Evolutionary conservation across 1,140 invertebrate genomes (phyloP).

Genomic region (Chymomyza costata): DNA sequence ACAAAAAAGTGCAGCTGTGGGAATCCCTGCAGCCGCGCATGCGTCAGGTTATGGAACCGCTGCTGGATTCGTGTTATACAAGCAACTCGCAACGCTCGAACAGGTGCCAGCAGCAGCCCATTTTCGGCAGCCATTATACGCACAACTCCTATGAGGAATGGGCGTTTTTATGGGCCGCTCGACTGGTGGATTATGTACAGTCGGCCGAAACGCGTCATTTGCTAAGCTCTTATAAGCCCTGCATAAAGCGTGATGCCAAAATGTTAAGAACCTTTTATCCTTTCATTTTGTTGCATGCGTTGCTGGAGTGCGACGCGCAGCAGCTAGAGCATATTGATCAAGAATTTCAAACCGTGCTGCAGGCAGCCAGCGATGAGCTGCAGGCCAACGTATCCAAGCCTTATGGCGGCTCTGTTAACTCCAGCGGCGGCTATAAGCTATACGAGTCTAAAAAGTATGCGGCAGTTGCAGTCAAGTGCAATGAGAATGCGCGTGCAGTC

Average conservation of each 20-base stretch:
- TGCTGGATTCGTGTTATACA: slow-evolving; percentile 82
- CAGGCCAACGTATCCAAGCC: slow-evolving; percentile 3
- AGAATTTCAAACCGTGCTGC: slow-evolving; percentile 76
- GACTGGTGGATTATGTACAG: slow-evolving; percentile 78
- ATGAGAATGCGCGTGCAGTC: not conserved
- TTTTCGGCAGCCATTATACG: slow-evolving; percentile 79
- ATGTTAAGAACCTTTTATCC: slow-evolving; percentile 84
- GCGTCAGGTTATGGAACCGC: slow-evolving; percentile 83
- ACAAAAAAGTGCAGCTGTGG: slow-evolving; percentile 80
- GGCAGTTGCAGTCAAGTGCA: slow-evolving; percentile 14
- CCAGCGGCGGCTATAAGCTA: slow-evolving; percentile 30
- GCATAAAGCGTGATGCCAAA: slow-evolving; percentile 82
- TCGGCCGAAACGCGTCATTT: slow-evolving; percentile 77
- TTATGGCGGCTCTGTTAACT: not conserved
- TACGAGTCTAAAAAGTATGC: slow-evolving; percentile 48
- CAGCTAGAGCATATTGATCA: slow-evolving; percentile 75
- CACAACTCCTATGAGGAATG: slow-evolving; percentile 81
- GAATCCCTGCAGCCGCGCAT: slow-evolving; percentile 80
- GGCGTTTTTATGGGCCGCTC: slow-evolving; percentile 83
- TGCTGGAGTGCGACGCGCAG: slow-evolving; percentile 76
- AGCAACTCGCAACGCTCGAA: slow-evolving; percentile 50
- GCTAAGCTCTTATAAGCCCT: slow-evolving; percentile 81
- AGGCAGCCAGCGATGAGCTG: slow-evolving; percentile 34
- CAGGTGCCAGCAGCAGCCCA: slow-evolving; percentile 76
- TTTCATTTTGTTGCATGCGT: slow-evolving; percentile 80